Percentiles rank a stretch among this genome's conserved stretches.
Evolutionary conservation across 2,797 vertebrate genomes (phyloP).

Genomic region (Muraenolepis orangiensis): DNA sequence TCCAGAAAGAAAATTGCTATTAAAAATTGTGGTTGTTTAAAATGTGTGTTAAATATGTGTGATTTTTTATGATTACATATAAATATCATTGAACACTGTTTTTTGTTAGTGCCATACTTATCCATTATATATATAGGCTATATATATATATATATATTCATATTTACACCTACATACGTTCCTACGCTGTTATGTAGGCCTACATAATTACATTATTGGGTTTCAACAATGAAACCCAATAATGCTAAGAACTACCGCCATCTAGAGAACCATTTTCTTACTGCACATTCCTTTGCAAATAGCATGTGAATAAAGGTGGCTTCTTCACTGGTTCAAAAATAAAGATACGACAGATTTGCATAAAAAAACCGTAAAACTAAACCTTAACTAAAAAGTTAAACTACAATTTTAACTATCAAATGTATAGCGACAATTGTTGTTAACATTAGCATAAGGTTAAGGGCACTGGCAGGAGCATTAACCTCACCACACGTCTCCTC

Average conservation of each 20-base stretch:
- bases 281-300: conserved; percentile 1
- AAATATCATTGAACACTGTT: too few relatives aligned
- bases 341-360: not conserved
- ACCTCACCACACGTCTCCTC: not conserved
- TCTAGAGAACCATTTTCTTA: conserved; percentile 26
- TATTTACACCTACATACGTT: not conserved
- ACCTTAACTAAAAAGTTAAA: too few relatives aligned
- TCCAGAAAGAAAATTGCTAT: not conserved
- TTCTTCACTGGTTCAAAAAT: not conserved
- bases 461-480: not conserved
- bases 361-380: not conserved
- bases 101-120: too few relatives aligned
- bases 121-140: too few relatives aligned
- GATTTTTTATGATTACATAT: not conserved
- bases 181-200: not conserved
- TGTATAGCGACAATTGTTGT: not conserved
- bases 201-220: too few relatives aligned
- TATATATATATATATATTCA: not conserved
- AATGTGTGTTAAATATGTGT: not conserved
- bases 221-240: not conserved
- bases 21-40: not conserved
- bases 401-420: not conserved
- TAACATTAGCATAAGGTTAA: not conserved
- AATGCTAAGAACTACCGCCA: conserved; percentile 42
- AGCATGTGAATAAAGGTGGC: not conserved